Evolutionary conservation across 2,797 vertebrate species (phyloP).

Genomic region (Ciconia nigra): DNA sequence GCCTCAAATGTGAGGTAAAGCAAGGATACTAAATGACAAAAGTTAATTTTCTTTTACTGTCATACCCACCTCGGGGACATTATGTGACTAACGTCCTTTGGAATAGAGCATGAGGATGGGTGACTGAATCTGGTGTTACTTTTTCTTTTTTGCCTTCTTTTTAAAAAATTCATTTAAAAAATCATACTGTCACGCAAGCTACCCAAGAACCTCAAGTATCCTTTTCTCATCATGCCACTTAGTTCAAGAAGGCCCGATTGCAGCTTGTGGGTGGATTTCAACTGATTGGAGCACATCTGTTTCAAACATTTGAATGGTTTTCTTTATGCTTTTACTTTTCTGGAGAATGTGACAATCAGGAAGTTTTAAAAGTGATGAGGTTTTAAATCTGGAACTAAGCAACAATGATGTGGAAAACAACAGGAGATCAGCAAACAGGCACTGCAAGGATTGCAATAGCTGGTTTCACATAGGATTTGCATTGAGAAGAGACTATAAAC

Average conservation of each 20-base stretch:
- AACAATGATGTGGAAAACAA: neutral
- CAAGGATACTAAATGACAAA: neutral
- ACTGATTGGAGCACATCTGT: neutral
- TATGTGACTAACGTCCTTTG: neutral
- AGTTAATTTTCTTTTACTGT: neutral
- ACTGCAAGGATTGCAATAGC: neutral
- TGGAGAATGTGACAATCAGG: neutral
- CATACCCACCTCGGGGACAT: neutral
- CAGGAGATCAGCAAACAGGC: neutral
- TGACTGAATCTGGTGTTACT: neutral
- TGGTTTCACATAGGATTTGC: neutral
- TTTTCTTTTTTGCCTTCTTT: neutral
- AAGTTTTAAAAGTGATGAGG: neutral
- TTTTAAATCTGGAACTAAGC: neutral
- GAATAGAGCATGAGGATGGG: neutral
- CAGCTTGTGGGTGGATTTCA: neutral
- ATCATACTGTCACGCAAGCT: neutral
- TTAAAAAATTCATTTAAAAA: neutral
- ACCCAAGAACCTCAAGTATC: neutral
- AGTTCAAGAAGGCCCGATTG: neutral
- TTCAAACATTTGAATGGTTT: neutral
- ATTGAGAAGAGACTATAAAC: neutral
- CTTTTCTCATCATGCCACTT: neutral
- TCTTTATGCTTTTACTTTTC: neutral
- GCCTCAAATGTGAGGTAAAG: neutral